Evolutionary conservation across 2,113 vertebrate species (phyloP).

Genomic region (Galeopterus variegatus): DNA sequence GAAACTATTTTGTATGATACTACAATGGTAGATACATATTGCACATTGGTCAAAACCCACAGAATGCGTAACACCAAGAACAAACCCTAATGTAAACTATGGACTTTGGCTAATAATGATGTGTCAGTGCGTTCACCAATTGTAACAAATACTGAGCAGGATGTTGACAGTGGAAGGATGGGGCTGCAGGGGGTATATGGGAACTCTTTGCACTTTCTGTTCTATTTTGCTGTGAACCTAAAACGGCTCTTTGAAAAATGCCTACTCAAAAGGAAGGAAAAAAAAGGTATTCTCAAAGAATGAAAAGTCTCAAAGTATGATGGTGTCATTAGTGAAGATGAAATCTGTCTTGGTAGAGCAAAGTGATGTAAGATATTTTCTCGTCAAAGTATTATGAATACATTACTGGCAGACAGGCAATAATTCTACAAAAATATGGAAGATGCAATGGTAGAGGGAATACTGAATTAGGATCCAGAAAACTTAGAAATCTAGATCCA

Average conservation of each 20-base stretch:
- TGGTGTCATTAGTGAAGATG: background rate
- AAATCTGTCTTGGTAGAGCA: background rate
- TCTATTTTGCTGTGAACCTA: slow-evolving; percentile 19
- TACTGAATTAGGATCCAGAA: background rate
- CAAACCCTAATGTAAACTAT: background rate
- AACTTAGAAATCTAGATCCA: background rate
- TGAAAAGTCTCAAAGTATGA: background rate
- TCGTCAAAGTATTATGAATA: background rate
- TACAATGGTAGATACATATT: background rate
- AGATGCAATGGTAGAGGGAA: background rate
- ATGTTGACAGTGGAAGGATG: background rate
- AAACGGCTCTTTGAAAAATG: background rate
- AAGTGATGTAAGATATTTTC: background rate
- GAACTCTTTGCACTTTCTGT: background rate
- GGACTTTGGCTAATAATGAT: background rate
- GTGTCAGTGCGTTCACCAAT: background rate
- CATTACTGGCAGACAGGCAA: background rate
- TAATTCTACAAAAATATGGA: background rate
- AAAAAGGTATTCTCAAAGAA: background rate
- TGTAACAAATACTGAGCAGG: background rate
- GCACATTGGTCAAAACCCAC: background rate
- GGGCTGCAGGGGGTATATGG: background rate
- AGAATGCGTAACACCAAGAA: background rate
- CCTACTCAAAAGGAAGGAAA: background rate
- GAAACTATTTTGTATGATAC: background rate